Base-by-base conservation (phyloP, 2,888 invertebrate genomes). In the Teleogryllus oceanicus region DNA sequence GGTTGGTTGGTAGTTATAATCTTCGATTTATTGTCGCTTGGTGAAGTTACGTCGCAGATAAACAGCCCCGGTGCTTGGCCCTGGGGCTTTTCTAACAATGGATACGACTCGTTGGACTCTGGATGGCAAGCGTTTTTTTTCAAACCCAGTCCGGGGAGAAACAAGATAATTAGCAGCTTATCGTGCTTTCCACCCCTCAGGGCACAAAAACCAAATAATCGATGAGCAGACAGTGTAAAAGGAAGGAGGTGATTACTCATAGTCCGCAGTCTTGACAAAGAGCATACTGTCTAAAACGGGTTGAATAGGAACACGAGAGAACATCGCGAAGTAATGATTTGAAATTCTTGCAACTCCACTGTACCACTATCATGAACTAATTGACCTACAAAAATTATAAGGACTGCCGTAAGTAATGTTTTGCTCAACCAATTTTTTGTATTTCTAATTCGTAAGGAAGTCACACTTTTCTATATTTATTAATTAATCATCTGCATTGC, bases 221-320 rank as follows among this genome's bases (percentile, higher is more conserved):
- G 49, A 77, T 77, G 77, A 50, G 77, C 77, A 49, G 49, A 76
- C 76, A 37, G 21, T 49, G 49, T 77, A 77, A 49, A 49, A 77
- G n/a, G 62, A n/a, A 62, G 62, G n/a, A 62, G 62, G 62, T 62
- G 13, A 62, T 62, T 62, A 62, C n/a, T 62, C 62, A 62, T 62
- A 62, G 13, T 37, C 37, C 5, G 37, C 37, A 37, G 37, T 37
- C 37, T 37, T 37, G 37, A 37, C 37, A 37, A 37, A 37, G 37
- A 37, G 37, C 37, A 8, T 8, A 37, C 37, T 37, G 37, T 37
- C 37, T 37, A 37, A 37, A 37, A 37, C 37, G 37, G 37, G 37
- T 1, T 37, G 37, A 37, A 37, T 37, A 37, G 37, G 37, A 37
- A 37, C 37, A 8, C 37, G 37, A 37, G 8, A 8, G 5, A 37